phyloP scores from a whole-genome alignment of 2,797 vertebrate species.

The Catamblyrhynchus diadema region DNA sequence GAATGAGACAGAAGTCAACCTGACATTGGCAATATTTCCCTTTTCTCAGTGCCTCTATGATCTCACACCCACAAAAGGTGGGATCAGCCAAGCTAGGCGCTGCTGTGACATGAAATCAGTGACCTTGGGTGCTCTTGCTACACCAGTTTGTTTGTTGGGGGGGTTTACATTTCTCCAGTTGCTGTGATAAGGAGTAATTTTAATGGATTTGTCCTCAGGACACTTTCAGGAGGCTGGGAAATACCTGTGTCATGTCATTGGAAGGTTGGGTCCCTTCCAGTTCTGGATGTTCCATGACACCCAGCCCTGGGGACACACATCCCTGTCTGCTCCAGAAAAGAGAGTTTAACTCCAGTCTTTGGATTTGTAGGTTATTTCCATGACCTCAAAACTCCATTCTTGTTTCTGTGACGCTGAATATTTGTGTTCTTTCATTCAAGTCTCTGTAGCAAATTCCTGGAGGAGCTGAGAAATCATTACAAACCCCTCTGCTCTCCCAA shows the following conservation, averaged over 20 bases:
- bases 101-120: not conserved
- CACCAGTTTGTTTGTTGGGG: not conserved
- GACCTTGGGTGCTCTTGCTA: not conserved
- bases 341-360: not conserved
- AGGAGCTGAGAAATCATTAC: not conserved
- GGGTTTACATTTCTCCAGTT: not conserved
- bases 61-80: not conserved
- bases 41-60: not conserved
- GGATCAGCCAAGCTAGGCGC: not conserved
- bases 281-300: not conserved
- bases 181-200: not conserved
- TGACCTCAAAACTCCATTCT: not conserved
- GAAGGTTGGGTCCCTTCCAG: not conserved
- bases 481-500: not conserved
- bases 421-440: not conserved
- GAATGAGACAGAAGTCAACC: not conserved
- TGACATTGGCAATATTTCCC: not conserved
- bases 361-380: constrained; percentile 1
- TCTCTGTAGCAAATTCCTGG: constrained; percentile 8
- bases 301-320: not conserved
- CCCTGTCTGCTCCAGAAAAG: not conserved
- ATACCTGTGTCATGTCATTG: fast-evolving
- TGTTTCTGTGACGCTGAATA: not conserved
- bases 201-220: not conserved
- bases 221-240: not conserved